Evolutionary conservation across 2,797 vertebrate genomes (phyloP).

Genomic region (Cetoscarus ocellatus): DNA sequence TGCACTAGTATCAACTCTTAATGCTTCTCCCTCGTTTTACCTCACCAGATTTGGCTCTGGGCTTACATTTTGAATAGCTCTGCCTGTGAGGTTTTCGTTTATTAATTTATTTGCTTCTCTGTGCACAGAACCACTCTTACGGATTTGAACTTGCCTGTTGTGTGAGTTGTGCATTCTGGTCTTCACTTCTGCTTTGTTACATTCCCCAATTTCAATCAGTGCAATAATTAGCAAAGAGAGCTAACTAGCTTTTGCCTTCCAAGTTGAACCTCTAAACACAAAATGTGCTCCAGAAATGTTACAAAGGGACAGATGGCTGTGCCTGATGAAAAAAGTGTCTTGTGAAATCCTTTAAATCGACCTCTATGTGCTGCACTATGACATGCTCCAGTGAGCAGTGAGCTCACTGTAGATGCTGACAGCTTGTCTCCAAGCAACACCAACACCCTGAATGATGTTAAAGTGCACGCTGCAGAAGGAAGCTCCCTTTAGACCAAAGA

Average conservation of each 20-base stretch:
- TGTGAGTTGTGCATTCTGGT: too few relatives aligned
- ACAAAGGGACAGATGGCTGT: not conserved
- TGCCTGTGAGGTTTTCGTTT: too few relatives aligned
- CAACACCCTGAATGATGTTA: not conserved
- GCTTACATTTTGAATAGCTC: too few relatives aligned
- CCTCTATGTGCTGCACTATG: not conserved
- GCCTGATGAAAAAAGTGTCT: not conserved
- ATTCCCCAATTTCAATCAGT: too few relatives aligned
- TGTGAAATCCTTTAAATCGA: not conserved
- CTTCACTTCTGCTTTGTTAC: too few relatives aligned
- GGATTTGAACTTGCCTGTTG: too few relatives aligned
- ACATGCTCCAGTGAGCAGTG: not conserved
- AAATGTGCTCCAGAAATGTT: not conserved
- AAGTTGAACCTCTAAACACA: not conserved
- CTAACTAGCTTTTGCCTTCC: not conserved
- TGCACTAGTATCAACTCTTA: too few relatives aligned
- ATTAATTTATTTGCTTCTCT: too few relatives aligned
- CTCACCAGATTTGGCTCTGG: too few relatives aligned
- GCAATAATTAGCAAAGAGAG: too few relatives aligned
- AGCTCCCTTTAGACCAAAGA: not conserved
- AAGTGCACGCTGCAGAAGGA: constrained; percentile 2
- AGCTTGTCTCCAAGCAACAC: constrained; percentile 18
- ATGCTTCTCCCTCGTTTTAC: too few relatives aligned
- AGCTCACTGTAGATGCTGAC: constrained; percentile 3
- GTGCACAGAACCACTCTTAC: too few relatives aligned